These are phyloP conservation scores for Drosophila flavopinicola DNA, from an alignment of 2,888 invertebrate species.

Conservation along the genomic window DNA sequence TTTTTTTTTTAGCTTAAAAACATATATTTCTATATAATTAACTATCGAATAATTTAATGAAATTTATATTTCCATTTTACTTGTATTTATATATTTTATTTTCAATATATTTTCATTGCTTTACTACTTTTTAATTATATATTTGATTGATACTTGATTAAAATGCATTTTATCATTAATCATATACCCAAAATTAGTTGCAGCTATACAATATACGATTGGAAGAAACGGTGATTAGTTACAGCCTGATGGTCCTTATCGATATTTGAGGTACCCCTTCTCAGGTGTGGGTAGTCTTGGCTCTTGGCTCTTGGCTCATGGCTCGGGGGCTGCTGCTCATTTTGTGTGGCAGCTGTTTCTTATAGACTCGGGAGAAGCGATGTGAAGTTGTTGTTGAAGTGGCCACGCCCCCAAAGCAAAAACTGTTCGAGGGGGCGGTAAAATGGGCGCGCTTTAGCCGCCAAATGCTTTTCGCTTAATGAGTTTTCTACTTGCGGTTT, in stretches of 20 bases:
- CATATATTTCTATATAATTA: too few species aligned
- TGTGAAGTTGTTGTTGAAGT: constrained; percentile 34
- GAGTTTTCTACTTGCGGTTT: constrained; percentile 80
- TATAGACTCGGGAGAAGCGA: constrained; percentile 1
- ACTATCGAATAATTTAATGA: too few species aligned
- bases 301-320: not conserved
- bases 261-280: constrained; percentile 6
- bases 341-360: constrained; percentile 17
- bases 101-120: too few species aligned
- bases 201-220: not conserved
- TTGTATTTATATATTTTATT: too few species aligned
- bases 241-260: not conserved
- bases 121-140: too few species aligned
- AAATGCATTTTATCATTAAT: too few species aligned
- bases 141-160: too few species aligned
- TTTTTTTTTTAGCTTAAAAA: too few species aligned
- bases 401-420: constrained; percentile 31
- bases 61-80: too few species aligned
- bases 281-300: not conserved
- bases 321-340: constrained; percentile 7
- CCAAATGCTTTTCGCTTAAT: constrained; percentile 78
- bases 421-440: constrained; percentile 20
- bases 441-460: constrained; percentile 53
- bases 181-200: too few species aligned
- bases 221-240: not conserved